A percentile compares a stretch with the other conserved stretches of the same genome.
phyloP scores from a whole-genome alignment of 2,888 invertebrate species.

The Gortyna flavago region DNA sequence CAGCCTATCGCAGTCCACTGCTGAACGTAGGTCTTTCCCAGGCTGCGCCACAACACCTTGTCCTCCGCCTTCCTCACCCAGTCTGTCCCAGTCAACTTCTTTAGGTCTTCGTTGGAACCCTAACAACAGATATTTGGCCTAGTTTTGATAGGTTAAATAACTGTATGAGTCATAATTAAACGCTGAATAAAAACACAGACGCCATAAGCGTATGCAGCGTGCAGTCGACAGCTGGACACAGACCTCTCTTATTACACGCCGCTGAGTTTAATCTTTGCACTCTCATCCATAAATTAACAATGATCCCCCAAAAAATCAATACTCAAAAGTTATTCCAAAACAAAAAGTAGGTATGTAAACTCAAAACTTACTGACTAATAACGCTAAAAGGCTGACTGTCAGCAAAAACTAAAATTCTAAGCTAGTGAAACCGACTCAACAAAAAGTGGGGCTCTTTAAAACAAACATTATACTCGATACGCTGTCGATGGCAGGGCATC shows the following conservation, averaged over 20 bases:
- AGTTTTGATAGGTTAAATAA: too few species aligned
- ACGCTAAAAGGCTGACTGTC: conserved; percentile 3
- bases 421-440: not conserved
- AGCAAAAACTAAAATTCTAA: conserved; percentile 1
- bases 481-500: conserved; percentile 33
- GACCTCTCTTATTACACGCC: too few species aligned
- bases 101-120: too few species aligned
- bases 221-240: not conserved
- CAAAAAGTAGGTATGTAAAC: not conserved
- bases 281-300: too few species aligned
- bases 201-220: not conserved
- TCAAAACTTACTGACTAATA: conserved; percentile 9
- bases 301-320: not conserved
- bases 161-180: not conserved
- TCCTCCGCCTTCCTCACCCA: too few species aligned
- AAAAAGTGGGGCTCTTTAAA: conserved; percentile 28
- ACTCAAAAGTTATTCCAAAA: not conserved
- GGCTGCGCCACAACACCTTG: too few species aligned
- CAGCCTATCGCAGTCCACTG: too few species aligned
- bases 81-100: too few species aligned
- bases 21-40: too few species aligned
- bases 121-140: not conserved
- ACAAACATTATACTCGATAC: conserved; percentile 30
- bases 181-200: too few species aligned
- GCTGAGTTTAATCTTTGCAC: too few species aligned